A percentile compares a stretch with the other conserved stretches of the same genome.
These are phyloP conservation scores for Xylocampa areola DNA, from an alignment of 2,888 invertebrate genomes.

Conservation along the genomic window DNA sequence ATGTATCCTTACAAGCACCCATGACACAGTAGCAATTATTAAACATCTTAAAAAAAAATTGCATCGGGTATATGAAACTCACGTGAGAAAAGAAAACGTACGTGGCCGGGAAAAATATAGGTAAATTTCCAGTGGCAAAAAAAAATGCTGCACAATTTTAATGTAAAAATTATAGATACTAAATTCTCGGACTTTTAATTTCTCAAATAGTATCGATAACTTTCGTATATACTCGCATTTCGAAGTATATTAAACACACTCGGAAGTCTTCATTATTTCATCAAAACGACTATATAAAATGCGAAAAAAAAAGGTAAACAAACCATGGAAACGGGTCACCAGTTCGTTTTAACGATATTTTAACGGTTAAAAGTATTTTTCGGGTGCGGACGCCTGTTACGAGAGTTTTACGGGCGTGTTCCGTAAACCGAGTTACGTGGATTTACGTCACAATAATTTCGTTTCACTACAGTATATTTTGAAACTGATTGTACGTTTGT, in stretches of 20 bases:
- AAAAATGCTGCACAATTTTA: neutral
- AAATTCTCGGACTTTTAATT: conserved; percentile 18
- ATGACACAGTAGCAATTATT: neutral
- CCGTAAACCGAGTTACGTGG: conserved; percentile 72
- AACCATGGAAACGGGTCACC: conserved; percentile 69
- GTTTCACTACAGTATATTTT: conserved; percentile 12
- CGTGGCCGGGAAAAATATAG: conserved; percentile 40
- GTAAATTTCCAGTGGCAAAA: conserved; percentile 34
- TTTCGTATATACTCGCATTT: conserved; percentile 10
- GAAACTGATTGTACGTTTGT: conserved; percentile 24
- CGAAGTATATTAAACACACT: conserved; percentile 16
- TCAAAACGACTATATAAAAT: conserved; percentile 54
- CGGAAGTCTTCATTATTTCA: conserved; percentile 35
- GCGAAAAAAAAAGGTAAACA: conserved; percentile 66
- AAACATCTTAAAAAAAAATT: conserved; percentile 25
- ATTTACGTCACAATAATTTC: conserved; percentile 52
- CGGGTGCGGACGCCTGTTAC: conserved; percentile 60
- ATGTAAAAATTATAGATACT: conserved; percentile 6
- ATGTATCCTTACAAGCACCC: no score
- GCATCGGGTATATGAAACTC: conserved; percentile 18
- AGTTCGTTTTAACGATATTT: conserved; percentile 72
- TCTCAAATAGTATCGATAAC: conserved; percentile 20
- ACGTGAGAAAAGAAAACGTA: conserved; percentile 17
- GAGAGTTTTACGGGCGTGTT: conserved; percentile 67
- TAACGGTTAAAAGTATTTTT: conserved; percentile 66